Evolutionary conservation across 2,888 invertebrate species (phyloP).

Genomic region (Harpalus rubripes): DNA sequence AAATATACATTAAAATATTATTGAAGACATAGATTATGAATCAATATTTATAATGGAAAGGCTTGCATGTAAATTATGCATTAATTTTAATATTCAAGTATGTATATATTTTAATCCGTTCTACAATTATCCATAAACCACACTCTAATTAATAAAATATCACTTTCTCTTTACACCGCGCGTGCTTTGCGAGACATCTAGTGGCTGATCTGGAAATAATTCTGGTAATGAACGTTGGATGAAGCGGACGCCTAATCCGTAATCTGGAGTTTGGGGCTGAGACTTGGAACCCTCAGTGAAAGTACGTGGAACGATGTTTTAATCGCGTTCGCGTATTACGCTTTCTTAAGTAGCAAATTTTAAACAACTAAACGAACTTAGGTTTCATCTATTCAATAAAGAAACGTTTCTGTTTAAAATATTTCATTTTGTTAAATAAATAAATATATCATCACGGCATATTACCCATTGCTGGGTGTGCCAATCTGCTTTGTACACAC

Average conservation of each 20-base stretch:
- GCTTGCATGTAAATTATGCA: slow-evolving; percentile 25
- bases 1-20: slow-evolving; percentile 4
- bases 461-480: no score
- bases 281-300: neutral
- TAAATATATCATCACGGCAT: no score
- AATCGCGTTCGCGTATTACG: neutral
- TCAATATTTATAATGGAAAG: slow-evolving; percentile 37
- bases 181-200: slow-evolving; percentile 52
- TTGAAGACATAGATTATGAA: no score
- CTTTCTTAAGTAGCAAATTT: neutral
- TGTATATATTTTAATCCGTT: slow-evolving; percentile 47
- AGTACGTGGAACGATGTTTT: slow-evolving; percentile 7
- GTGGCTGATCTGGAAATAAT: slow-evolving; percentile 55
- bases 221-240: slow-evolving; percentile 60
- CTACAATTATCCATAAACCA: slow-evolving; percentile 45
- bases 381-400: no score
- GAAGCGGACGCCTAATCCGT: slow-evolving; percentile 31
- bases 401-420: no score
- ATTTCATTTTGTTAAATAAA: no score
- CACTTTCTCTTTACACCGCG: slow-evolving; percentile 19
- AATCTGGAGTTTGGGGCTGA: slow-evolving; percentile 12
- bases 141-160: slow-evolving; percentile 55
- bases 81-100: slow-evolving; percentile 35
- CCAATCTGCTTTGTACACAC: no score
- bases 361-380: neutral